phyloP scores from a whole-genome alignment of 2,113 vertebrate genomes.

The Pantherophis guttatus region DNA sequence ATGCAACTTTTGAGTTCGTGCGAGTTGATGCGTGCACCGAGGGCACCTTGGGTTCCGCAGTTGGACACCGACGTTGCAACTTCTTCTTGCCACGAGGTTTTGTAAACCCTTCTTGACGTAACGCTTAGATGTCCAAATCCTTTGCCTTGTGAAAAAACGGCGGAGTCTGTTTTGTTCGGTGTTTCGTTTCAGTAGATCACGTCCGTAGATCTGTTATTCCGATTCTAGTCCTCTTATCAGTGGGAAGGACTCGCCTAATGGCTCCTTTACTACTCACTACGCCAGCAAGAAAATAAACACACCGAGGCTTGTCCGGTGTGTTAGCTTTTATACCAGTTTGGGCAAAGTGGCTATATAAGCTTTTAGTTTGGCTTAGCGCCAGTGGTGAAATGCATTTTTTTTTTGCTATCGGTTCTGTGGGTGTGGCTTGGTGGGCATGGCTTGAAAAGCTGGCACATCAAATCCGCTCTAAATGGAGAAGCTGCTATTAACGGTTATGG shows the following conservation, averaged over 20 bases:
- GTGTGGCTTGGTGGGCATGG: too few species aligned
- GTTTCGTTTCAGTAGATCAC: background rate
- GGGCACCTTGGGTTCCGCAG: background rate
- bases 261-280: background rate
- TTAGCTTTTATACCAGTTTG: background rate
- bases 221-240: background rate
- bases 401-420: too few species aligned
- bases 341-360: background rate
- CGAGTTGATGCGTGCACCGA: fast-evolving
- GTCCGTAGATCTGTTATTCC: too few species aligned
- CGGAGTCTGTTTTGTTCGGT: background rate
- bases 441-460: too few species aligned
- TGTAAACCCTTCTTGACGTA: background rate
- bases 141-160: background rate
- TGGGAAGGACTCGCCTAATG: background rate
- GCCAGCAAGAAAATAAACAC: background rate
- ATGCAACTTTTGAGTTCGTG: background rate
- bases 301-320: background rate
- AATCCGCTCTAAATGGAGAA: too few species aligned
- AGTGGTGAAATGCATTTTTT: too few species aligned
- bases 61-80: background rate
- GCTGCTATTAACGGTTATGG: too few species aligned
- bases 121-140: background rate
- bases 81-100: background rate
- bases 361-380: background rate